Evolutionary conservation across 2,888 invertebrate species (phyloP).

Genomic region (Cerceris rybyensis): DNA sequence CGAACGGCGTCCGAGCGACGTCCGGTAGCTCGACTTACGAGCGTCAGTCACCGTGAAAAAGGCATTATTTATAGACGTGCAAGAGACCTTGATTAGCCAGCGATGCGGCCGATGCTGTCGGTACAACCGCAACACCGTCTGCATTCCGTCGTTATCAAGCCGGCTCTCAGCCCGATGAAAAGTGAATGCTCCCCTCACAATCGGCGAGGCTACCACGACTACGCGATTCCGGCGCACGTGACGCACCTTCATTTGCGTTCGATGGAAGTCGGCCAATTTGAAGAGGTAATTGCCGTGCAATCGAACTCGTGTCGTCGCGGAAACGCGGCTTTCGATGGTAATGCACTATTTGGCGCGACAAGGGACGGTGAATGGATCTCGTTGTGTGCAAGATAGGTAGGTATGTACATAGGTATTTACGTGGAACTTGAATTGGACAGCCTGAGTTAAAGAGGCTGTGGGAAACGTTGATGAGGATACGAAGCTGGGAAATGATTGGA

Average conservation of each 20-base stretch:
- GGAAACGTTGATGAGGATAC: too few relatives aligned
- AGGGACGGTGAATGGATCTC: background rate
- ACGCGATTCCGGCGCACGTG: background rate
- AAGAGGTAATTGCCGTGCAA: constrained; percentile 18
- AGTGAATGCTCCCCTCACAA: constrained; percentile 3
- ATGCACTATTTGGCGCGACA: background rate
- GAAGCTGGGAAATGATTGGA: too few relatives aligned
- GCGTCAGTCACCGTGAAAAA: constrained; percentile 53
- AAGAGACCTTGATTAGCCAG: constrained; percentile 72
- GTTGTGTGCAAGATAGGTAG: too few relatives aligned
- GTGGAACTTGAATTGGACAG: too few relatives aligned
- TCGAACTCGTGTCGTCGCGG: constrained; percentile 23
- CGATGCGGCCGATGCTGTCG: background rate
- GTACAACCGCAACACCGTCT: constrained; percentile 42
- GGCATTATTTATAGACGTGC: constrained; percentile 74
- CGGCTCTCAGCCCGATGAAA: background rate
- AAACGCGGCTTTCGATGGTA: constrained; percentile 18
- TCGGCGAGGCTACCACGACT: too few relatives aligned
- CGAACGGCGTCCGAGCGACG: constrained; percentile 3
- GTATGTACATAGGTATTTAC: too few relatives aligned
- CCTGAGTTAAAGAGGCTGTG: too few relatives aligned
- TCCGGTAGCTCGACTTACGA: constrained; percentile 21
- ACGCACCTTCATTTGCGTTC: background rate
- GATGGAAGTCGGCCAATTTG: constrained; percentile 44
- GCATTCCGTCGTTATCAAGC: constrained; percentile 53